Evolutionary conservation across 2,113 vertebrate genomes (phyloP), one percentile per base, ranked within the genome.

Genomic region (Passerina amoena): DNA sequence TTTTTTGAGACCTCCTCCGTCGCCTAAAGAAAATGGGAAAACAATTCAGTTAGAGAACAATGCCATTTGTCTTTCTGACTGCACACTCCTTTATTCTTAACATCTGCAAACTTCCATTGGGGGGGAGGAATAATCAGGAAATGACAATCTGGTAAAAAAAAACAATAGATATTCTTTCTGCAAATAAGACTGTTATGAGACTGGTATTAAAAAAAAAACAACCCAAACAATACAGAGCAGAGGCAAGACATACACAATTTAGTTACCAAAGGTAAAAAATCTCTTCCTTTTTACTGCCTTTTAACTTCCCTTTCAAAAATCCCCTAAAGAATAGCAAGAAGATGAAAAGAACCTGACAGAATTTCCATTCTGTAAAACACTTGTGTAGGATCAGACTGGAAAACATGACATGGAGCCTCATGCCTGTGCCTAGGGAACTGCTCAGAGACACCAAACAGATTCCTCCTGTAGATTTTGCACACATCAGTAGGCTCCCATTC

Each of bases 1-100:
- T 99, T 99, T 98, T 99, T 99, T 51, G 99, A 99, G 97, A 99
- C 99, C 96, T 99, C 99, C 97, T 99, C 99, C n/a, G 98, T 98
- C 63, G 99, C 99, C 98, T 99, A 92, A 88, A 90, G 51, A 88
- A 94, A 88, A 91, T 65, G 56, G 76, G n/a, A 60, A 82, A 57
- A 83, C 17, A 82, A 53, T 44, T 47, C 22, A 72, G 61, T 91
- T 66, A 97, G 42, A 92, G n/a, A 24, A 80, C 37, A 88, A 37
- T 28, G 71, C 31, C 37, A 54, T 82, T 80, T 71, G 48, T 79
- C 83, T 86, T 91, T 35, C 37, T 60, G 59, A 73, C 28, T n/a
- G 48, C 17, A 82, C 15, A 9, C 5, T 31, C 59, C 40, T 59
- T 82, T 64, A 71, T 70, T 76, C 65, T 85, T 53, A 40, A 50